Percentiles rank a stretch among this genome's conserved stretches.
phyloP scores from a whole-genome alignment of 2,113 vertebrate genomes.

The Jacana jacana region DNA sequence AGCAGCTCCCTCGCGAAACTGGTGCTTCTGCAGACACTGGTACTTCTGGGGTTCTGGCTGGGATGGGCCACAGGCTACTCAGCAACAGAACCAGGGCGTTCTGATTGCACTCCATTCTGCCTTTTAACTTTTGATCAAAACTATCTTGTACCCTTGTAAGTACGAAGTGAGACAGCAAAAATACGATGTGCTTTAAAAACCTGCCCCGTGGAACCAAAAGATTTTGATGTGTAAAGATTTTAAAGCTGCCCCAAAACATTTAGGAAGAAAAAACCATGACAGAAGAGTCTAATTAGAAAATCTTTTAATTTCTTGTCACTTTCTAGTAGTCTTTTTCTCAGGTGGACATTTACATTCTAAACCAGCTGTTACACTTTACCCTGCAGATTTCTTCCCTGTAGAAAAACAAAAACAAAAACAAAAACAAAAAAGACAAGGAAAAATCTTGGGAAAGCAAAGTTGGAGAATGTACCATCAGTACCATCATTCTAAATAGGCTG shows the following conservation, averaged over 20 bases:
- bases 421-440: background rate
- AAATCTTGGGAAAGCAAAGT: slow-evolving; percentile 22
- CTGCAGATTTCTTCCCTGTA: slow-evolving; percentile 4
- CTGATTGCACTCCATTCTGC: background rate
- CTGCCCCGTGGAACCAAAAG: background rate
- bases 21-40: background rate
- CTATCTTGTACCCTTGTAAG: background rate
- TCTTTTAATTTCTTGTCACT: slow-evolving; percentile 46
- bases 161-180: background rate
- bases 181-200: background rate
- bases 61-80: background rate
- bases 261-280: background rate
- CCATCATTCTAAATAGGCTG: slow-evolving; percentile 18
- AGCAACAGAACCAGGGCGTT: background rate
- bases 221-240: background rate
- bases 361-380: background rate
- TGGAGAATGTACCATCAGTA: slow-evolving; percentile 29
- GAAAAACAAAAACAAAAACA: too few relatives aligned
- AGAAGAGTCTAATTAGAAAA: slow-evolving; percentile 42
- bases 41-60: background rate
- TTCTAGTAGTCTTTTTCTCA: slow-evolving; percentile 47
- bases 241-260: background rate
- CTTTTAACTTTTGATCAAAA: background rate
- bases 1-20: background rate
- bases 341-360: slow-evolving; percentile 19